Evolutionary conservation across 2,888 invertebrate species (phyloP), one percentile per base, ranked within the genome.

Genomic region (Hermaeophaga mercurialis): DNA sequence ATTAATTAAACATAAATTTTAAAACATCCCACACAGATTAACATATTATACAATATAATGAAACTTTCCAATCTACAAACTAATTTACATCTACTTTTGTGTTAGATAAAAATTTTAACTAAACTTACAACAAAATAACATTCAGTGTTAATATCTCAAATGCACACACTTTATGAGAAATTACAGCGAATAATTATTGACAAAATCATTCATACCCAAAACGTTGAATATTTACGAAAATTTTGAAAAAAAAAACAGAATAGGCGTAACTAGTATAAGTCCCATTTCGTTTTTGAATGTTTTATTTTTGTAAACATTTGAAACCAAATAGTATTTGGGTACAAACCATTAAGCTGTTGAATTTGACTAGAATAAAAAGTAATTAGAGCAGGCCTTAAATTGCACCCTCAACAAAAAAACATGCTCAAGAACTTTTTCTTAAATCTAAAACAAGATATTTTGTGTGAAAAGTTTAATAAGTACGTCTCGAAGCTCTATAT

Each of bases 11-110:
- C 73, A 74, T 72, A 74, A 73, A 72, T 66, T 67, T 65, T 70
- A 69, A 72, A 59, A 74, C 71, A 73, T 65, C 67, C 68, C 74
- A 73, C 69, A 71, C 72, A 72, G 70, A 71, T 69, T 73, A 75
- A 73, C 70, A 73, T 74, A 75, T 73, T 70, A 68, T 75, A 76
- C 74, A 76, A 70, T 73, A 75, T 66, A 72, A 70, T 73, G 73
- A 70, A 71, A 75, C 73, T 74, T 66, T 74, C 74, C 73, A 72
- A 67, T 38, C 68, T 70, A 70, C 60, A 61, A 58, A 56, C 62
- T 56, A 59, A 56, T 59, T 59, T 62, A 66, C 62, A 67, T 56
- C 55, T 54, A 39, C 19, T 54, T 43, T 56, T 59, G 64, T 69
- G 64, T 65, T 65, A 66, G 63, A 54, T 62, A 61, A 63, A 65